Conservation (phyloP, 2,797 vertebrate species). For the Psittacula derbiana region DNA sequence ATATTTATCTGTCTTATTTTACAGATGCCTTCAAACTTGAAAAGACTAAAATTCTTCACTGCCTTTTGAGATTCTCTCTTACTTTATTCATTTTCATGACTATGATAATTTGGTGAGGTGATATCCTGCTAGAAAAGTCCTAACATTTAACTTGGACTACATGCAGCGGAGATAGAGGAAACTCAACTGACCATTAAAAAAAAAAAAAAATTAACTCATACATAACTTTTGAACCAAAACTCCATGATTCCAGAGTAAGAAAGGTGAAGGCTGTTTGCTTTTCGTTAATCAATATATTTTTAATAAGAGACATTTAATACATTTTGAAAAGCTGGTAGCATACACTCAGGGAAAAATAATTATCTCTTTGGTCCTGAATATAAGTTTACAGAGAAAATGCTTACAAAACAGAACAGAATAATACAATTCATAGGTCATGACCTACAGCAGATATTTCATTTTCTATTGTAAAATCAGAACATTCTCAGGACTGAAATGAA, state of each 20-base stretch:
- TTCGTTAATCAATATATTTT: neutral
- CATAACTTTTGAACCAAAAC: neutral
- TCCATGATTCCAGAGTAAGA: neutral
- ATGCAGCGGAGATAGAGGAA: neutral
- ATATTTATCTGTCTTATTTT: neutral
- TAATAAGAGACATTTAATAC: neutral
- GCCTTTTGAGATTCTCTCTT: neutral
- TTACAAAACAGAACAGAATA: neutral
- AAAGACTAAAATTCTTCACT: neutral
- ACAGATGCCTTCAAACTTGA: neutral
- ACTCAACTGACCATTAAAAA: neutral
- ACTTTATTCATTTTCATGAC: neutral
- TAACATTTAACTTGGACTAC: neutral
- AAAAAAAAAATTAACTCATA: neutral
- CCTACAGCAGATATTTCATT: neutral
- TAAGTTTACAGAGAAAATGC: neutral
- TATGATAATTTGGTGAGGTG: neutral
- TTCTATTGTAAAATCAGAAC: neutral
- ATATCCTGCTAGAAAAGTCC: neutral
- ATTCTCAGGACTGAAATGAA: neutral
- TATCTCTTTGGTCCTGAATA: neutral
- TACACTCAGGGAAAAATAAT: neutral
- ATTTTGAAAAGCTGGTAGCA: neutral
- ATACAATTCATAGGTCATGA: neutral
- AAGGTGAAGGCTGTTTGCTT: neutral